phyloP scores from a whole-genome alignment of 2,888 invertebrate genomes.

The Branchipolynoe longqiensis region DNA sequence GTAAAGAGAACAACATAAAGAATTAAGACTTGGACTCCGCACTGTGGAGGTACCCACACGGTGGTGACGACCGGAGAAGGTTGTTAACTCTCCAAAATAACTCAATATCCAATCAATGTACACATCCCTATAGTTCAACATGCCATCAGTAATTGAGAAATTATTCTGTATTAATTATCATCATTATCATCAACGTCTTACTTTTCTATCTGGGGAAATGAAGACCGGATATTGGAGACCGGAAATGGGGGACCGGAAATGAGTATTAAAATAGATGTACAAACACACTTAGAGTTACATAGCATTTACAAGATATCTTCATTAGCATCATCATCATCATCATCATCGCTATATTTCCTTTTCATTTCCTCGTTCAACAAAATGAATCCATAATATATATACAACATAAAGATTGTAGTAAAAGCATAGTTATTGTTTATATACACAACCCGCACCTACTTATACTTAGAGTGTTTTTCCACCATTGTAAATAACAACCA shows the following conservation, averaged over 20 bases:
- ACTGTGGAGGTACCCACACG: no score
- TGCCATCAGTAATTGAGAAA: constrained; percentile 4
- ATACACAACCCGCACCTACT: constrained; percentile 12
- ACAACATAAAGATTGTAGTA: constrained; percentile 54
- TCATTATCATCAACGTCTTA: no score
- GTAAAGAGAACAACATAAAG: constrained; percentile 25
- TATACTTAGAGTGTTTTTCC: neutral
- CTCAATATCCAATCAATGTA: constrained; percentile 10
- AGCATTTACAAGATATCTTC: constrained; percentile 42
- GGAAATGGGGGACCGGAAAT: constrained; percentile 42
- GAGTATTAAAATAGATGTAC: constrained; percentile 56
- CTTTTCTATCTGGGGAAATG: no score
- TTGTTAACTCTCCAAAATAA: neutral
- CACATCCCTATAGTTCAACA: constrained; percentile 15
- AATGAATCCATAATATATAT: constrained; percentile 36
- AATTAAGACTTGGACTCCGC: neutral
- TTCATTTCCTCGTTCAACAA: constrained; percentile 15
- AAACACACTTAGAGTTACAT: constrained; percentile 47
- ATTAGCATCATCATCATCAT: no score
- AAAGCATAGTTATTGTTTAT: constrained; percentile 29
- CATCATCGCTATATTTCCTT: no score
- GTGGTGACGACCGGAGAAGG: neutral
- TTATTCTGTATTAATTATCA: constrained; percentile 12
- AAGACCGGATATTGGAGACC: no score
- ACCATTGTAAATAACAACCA: no score